Base-by-base conservation (phyloP, 2,888 invertebrate species). In the Entomobrya proxima region DNA sequence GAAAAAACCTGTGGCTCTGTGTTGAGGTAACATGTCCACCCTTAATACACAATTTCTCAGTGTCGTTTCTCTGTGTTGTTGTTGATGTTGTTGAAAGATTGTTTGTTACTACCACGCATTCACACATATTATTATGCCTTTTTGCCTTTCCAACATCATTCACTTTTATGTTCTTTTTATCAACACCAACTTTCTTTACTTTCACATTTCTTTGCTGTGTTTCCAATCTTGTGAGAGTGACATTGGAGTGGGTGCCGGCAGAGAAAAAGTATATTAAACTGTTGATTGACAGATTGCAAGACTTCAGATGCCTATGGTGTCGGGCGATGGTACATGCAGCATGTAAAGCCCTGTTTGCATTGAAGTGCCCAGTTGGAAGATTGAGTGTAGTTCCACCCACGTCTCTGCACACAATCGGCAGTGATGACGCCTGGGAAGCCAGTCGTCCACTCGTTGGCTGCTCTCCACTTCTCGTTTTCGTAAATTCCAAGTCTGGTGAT, bases 281-380 rank as follows among this genome's bases (percentile, higher is more conserved):
- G 15, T 15, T 64, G 47, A 72, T 74, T 74, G 74, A 13, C 30
- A 95, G 97, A 91, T 93, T 97, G 89, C 98, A 98, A 94, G 98
- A 98, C 93, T 98, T 97, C 96, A 94, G 98, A 89, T 99, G 98
- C 92, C 94, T 98, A 89, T 98, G 98, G 98, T 99, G 98, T 92
- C 95, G 97, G 85, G 94, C 95, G 32, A 96, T 96, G 91, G 97
- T 98, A 64, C 98, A 98, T 92, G 96, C 96, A n/a, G 95, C 95
- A 77, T 98, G 98, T 92, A 94, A 96, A 91, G 96, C 97, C 2
- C 93, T 94, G 90, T 94, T 96, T 93, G 93, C 95, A 24, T 94
- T 95, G 37, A 94, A 94, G 87, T 99, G 98, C 92, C 95, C 96
- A 47, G 94, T 98, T 89, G 98, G 98, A 32, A 95, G 96, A 86